These are phyloP conservation scores for Neostethus bicornis DNA, from an alignment of 2,797 vertebrate species.

Conservation along the genomic window DNA sequence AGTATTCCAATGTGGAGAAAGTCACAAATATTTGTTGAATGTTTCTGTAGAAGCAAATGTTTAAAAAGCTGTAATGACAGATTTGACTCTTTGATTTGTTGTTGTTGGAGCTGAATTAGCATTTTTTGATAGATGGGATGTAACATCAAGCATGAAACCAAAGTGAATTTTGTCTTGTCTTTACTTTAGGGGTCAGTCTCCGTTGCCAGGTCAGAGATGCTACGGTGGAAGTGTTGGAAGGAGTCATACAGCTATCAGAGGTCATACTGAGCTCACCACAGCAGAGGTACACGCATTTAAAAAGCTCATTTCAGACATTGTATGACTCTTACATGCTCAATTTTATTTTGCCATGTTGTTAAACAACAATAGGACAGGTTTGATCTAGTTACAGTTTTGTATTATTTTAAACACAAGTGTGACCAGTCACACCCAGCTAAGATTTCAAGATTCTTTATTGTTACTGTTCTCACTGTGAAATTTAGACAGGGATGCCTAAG, in stretches of 20 bases:
- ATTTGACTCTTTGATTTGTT: not conserved
- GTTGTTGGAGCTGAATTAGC: not conserved
- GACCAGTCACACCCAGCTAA: too few species aligned
- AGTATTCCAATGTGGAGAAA: not conserved
- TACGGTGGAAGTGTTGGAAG: slow-evolving; percentile 84
- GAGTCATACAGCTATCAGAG: slow-evolving; percentile 85
- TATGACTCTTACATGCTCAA: too few species aligned
- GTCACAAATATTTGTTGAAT: too few species aligned
- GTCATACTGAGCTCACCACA: slow-evolving; percentile 79
- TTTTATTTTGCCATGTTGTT: too few species aligned
- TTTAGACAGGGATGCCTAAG: too few species aligned
- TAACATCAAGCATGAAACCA: not conserved
- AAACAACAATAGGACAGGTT: too few species aligned
- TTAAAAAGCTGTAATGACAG: not conserved
- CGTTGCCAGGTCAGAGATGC: slow-evolving; percentile 84
- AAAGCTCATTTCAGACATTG: not conserved
- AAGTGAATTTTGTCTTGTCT: not conserved
- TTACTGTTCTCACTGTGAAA: too few species aligned
- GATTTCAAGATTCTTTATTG: too few species aligned
- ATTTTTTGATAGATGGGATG: not conserved
- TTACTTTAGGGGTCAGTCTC: slow-evolving; percentile 82
- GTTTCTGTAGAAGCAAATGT: not conserved
- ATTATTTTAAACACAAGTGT: too few species aligned
- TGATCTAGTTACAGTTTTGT: too few species aligned
- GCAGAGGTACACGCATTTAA: slow-evolving; percentile 77